These are phyloP conservation scores for Percopsis omiscomaycus DNA, from an alignment of 2,797 vertebrate genomes.

Conservation along the genomic window DNA sequence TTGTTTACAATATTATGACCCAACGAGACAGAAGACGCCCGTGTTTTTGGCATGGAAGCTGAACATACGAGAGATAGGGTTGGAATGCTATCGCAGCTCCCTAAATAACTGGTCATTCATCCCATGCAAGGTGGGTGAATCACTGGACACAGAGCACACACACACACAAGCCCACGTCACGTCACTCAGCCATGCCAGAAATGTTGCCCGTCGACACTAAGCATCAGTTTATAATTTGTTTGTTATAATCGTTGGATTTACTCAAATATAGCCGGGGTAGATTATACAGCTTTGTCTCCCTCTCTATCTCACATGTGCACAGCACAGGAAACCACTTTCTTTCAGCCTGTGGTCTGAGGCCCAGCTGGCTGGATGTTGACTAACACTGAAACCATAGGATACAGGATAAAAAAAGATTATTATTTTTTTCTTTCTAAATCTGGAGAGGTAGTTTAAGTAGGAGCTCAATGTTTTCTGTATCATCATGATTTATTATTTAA, in stretches of 20 bases:
- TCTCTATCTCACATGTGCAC: conserved; percentile 8
- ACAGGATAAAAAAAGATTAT: too few species aligned
- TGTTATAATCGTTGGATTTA: conserved; percentile 2
- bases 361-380: conserved; percentile 47
- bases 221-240: conserved; percentile 1
- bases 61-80: conserved; percentile 12
- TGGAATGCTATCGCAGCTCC: conserved; percentile 33
- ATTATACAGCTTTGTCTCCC: not conserved
- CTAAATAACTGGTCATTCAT: conserved; percentile 20
- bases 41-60: not conserved
- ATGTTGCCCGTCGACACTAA: conserved; percentile 1
- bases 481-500: conserved; percentile 7
- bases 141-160: conserved; percentile 15
- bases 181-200: conserved; percentile 4
- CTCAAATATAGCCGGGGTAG: not conserved
- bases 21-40: conserved; percentile 2
- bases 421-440: too few species aligned
- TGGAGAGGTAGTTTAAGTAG: not conserved
- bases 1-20: conserved; percentile 1
- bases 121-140: conserved; percentile 21
- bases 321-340: conserved; percentile 38
- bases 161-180: conserved; percentile 6
- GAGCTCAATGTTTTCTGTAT: not conserved
- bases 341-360: conserved; percentile 45
- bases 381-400: conserved; percentile 1